Conservation (phyloP, 2,113 vertebrate species). For the Callocephalon fimbriatum region DNA sequence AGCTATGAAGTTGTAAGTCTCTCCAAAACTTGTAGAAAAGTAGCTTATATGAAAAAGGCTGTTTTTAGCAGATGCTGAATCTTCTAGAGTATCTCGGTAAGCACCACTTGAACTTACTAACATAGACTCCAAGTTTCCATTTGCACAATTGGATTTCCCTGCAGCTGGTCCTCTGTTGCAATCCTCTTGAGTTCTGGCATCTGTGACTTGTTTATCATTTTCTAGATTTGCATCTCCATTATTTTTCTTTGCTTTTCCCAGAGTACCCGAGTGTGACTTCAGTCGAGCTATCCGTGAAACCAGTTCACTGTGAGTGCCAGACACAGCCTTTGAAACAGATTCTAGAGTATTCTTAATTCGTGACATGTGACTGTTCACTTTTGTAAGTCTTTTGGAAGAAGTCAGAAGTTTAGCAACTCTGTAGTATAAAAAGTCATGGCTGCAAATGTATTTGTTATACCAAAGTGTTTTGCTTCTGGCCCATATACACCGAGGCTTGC, state of each 20-base stretch:
- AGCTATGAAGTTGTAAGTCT: constrained; percentile 89
- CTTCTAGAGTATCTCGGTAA: constrained; percentile 18
- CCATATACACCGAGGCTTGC: constrained; percentile 70
- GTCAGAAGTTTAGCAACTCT: constrained; percentile 80
- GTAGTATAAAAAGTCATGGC: constrained; percentile 73
- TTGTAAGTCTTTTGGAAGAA: constrained; percentile 83
- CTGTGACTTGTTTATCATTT: constrained; percentile 52
- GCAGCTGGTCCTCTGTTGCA: constrained; percentile 33
- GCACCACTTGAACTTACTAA: not conserved
- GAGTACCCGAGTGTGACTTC: constrained; percentile 77
- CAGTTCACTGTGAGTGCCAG: constrained; percentile 87
- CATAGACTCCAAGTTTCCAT: not conserved
- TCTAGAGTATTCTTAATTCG: constrained; percentile 90
- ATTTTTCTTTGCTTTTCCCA: constrained; percentile 67
- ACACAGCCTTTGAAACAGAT: constrained; percentile 91
- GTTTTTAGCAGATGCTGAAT: constrained; percentile 55
- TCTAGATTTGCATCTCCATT: constrained; percentile 33
- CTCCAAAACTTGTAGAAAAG: constrained; percentile 87
- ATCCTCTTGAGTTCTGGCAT: constrained; percentile 62
- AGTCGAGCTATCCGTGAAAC: constrained; percentile 86
- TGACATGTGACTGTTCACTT: constrained; percentile 87
- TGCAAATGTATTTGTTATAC: constrained; percentile 65
- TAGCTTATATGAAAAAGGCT: constrained; percentile 86
- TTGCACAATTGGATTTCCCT: constrained; percentile 42
- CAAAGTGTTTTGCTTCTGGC: constrained; percentile 66